These are phyloP conservation scores for Hydrotaea diabolus DNA, from an alignment of 2,888 invertebrate genomes.

Conservation along the genomic window DNA sequence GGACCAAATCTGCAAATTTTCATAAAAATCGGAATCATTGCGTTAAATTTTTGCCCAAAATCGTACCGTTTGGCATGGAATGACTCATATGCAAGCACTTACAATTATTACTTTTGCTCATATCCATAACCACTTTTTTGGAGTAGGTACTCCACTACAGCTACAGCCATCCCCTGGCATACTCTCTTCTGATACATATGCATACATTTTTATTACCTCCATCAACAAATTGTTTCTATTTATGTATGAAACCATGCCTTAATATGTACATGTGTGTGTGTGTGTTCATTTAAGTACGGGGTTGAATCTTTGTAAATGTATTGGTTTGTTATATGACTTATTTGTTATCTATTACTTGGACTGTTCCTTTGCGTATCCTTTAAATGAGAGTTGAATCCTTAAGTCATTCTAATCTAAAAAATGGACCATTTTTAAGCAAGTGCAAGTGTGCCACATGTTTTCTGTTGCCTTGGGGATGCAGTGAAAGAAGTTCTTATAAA, in stretches of 20 bases:
- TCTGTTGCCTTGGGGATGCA: no score
- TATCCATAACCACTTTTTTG: slow-evolving; percentile 27
- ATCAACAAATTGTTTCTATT: slow-evolving; percentile 30
- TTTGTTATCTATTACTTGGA: background rate
- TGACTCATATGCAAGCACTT: slow-evolving; percentile 63
- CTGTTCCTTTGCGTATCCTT: background rate
- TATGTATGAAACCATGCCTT: background rate
- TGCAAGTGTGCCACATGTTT: no score
- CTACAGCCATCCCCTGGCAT: background rate
- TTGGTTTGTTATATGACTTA: background rate
- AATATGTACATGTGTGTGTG: background rate
- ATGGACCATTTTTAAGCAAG: no score
- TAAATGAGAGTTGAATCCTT: background rate
- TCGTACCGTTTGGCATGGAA: no score
- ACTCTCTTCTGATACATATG: background rate
- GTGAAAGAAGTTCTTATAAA: no score
- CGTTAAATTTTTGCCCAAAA: no score
- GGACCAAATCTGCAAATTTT: no score
- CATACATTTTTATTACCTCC: slow-evolving; percentile 13
- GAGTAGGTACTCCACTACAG: slow-evolving; percentile 10
- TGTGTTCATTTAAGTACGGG: background rate
- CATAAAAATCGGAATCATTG: no score
- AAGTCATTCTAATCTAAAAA: no score
- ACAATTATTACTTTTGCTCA: slow-evolving; percentile 63
- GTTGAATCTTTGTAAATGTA: background rate